A percentile compares a stretch with the other conserved stretches of the same genome.
Conservation (phyloP, 2,888 invertebrate genomes). For the Dastarcus helophoroides region DNA sequence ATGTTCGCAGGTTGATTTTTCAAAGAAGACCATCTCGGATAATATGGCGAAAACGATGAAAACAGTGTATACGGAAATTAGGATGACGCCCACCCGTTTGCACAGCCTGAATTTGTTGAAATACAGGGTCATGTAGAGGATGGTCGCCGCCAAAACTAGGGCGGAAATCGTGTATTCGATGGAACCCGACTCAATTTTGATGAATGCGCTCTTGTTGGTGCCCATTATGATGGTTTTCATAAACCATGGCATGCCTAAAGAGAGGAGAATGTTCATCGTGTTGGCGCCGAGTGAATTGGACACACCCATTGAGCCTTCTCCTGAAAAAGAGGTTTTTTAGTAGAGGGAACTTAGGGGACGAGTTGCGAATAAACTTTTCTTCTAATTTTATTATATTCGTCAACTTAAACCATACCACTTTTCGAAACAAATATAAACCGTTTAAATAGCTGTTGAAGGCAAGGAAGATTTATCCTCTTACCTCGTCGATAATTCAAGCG, state of each 20-base stretch:
- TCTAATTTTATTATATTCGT: no score
- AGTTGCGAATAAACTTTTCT: conserved; percentile 1
- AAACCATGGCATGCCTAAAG: conserved; percentile 77
- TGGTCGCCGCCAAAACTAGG: conserved; percentile 59
- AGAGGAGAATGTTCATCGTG: conserved; percentile 71
- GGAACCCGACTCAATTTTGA: conserved; percentile 65
- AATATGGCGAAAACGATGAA: conserved; percentile 68
- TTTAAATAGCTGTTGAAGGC: no score
- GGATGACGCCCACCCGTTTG: conserved; percentile 53
- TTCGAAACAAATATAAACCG: no score
- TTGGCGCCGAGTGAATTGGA: conserved; percentile 81
- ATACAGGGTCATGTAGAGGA: conserved; percentile 56
- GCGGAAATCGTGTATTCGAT: conserved; percentile 74
- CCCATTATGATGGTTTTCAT: conserved; percentile 54
- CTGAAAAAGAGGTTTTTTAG: conserved; percentile 38
- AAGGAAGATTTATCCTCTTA: no score
- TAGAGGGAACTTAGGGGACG: background rate
- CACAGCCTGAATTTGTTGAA: conserved; percentile 61
- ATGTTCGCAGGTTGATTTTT: no score
- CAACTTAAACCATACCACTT: no score
- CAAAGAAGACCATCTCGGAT: conserved; percentile 50
- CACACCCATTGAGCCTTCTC: conserved; percentile 75
- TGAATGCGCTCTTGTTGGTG: conserved; percentile 34
- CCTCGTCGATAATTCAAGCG: no score
- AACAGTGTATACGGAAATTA: conserved; percentile 52